These are phyloP conservation scores for Rachycentron canadum DNA, from an alignment of 2,797 vertebrate genomes.

Conservation along the genomic window DNA sequence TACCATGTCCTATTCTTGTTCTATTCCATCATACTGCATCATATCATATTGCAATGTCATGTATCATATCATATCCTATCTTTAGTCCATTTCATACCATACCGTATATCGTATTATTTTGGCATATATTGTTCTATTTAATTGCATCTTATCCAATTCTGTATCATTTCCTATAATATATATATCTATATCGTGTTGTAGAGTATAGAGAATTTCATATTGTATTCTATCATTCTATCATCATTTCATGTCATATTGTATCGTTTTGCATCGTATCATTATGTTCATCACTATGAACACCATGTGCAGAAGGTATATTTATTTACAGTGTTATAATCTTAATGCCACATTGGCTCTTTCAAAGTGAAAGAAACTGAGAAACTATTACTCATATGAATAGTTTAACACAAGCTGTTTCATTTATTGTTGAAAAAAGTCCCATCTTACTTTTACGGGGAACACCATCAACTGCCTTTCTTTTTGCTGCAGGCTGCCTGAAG, in stretches of 20 bases:
- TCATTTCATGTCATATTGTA: no score
- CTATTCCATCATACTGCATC: no score
- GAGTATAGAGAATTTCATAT: no score
- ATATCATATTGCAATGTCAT: neutral
- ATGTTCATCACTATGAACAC: neutral
- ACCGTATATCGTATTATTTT: neutral
- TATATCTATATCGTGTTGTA: neutral
- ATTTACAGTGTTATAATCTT: no score
- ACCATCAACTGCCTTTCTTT: neutral
- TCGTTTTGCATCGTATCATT: neutral
- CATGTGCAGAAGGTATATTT: neutral
- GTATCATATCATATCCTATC: neutral
- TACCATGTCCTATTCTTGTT: neutral
- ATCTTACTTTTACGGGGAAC: neutral
- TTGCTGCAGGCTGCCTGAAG: constrained; percentile 4
- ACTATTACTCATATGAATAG: neutral
- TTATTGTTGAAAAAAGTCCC: neutral
- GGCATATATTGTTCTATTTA: neutral
- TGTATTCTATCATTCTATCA: neutral
- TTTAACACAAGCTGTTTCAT: neutral
- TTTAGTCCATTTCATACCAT: neutral
- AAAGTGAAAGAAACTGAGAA: neutral
- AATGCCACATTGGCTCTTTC: neutral
- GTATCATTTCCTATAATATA: neutral
- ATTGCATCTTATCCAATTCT: no score